phyloP scores from a whole-genome alignment of 2,797 vertebrate genomes.

The Fringilla coelebs region DNA sequence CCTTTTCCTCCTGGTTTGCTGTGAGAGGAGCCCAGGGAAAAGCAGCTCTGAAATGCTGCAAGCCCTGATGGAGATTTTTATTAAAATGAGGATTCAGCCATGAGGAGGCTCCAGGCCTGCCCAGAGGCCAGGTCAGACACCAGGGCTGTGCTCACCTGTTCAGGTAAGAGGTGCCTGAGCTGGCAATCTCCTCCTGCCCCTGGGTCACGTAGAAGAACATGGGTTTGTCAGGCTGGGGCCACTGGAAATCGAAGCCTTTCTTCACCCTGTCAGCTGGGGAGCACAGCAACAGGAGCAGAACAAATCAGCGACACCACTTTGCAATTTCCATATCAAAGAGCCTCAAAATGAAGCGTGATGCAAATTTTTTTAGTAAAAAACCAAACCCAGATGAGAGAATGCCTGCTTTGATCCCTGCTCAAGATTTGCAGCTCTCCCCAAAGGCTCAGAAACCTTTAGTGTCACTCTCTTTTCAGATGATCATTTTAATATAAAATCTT shows the following conservation, averaged over 20 bases:
- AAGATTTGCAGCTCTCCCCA: neutral
- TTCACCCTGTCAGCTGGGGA: constrained; percentile 92
- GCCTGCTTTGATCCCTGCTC: neutral
- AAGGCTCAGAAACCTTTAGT: neutral
- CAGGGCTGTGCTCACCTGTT: constrained; percentile 82
- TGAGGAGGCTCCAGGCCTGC: neutral
- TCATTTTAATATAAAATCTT: neutral
- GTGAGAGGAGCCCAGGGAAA: neutral
- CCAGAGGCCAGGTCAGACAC: fast-evolving
- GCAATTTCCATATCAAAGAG: neutral
- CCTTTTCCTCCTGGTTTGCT: neutral
- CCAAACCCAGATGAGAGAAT: neutral
- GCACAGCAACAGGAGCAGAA: neutral
- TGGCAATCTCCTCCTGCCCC: constrained; percentile 98
- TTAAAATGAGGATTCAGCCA: neutral
- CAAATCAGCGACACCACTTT: fast-evolving
- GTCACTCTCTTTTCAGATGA: neutral
- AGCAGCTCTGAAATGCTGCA: neutral
- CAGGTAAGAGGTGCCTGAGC: constrained; percentile 96
- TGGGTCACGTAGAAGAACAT: constrained; percentile 99
- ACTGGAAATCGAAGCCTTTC: constrained; percentile 99
- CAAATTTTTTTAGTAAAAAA: neutral
- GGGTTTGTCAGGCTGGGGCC: constrained; percentile 98
- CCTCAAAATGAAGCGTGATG: fast-evolving
- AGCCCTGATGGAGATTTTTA: neutral